Evolutionary conservation across 2,797 vertebrate genomes (phyloP).

Genomic region (Vespertilio murinus): DNA sequence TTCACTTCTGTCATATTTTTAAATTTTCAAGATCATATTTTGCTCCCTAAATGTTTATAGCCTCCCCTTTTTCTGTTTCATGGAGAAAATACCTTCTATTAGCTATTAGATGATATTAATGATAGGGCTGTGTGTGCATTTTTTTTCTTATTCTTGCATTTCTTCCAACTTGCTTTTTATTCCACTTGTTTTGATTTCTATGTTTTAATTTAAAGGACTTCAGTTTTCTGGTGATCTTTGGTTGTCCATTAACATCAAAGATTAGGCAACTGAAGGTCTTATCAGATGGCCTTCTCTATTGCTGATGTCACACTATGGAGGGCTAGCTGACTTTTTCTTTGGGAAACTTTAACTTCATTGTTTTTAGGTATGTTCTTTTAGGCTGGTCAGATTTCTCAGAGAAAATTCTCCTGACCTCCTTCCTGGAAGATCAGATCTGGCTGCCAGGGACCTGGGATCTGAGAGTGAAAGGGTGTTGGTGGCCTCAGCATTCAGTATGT

Average conservation of each 20-base stretch:
- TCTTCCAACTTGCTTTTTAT: background rate
- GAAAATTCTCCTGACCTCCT: background rate
- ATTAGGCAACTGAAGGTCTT: background rate
- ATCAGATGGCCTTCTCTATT: background rate
- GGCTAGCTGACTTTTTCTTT: background rate
- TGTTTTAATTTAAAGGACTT: background rate
- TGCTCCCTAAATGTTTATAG: background rate
- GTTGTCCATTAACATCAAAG: background rate
- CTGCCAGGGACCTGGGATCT: background rate
- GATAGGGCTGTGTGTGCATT: background rate
- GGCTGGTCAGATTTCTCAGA: background rate
- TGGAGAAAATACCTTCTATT: background rate
- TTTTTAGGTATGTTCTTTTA: background rate
- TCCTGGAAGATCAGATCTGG: background rate
- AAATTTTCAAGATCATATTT: background rate
- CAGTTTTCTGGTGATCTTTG: background rate
- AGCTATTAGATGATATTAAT: background rate
- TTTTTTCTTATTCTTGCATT: background rate
- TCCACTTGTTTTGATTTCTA: background rate
- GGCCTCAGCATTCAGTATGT: background rate
- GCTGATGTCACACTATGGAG: background rate
- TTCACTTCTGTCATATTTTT: background rate
- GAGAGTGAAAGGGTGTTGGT: background rate
- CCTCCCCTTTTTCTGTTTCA: background rate
- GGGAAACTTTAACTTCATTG: background rate